Base-by-base conservation (phyloP, 1,140 invertebrate genomes). In the Epicauta chinensis region DNA sequence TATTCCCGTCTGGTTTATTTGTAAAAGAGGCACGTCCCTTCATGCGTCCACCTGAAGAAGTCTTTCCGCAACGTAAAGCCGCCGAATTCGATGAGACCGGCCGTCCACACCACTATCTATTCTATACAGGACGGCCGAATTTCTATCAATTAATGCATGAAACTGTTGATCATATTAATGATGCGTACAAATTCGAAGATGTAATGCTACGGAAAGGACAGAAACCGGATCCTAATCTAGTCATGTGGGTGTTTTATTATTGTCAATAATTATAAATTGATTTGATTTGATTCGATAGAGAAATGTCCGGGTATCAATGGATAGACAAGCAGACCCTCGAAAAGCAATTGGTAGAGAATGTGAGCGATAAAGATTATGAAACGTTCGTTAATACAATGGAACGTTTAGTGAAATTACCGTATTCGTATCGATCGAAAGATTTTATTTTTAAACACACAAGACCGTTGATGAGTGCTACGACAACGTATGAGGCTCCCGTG, bases 51-150 rank as follows among this genome's bases (percentile, higher is more conserved):
- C 93, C 94, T 17, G 79, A 84, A 63, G 81, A 91, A 72, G 74
- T 96, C 15, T 93, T 89, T 75, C 88, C 90, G n/a, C 75, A 79
- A 17, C 77, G 78, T 50, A 92, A 91, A 81, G 89, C 81, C 45
- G 92, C 93, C 11, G 83, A 95, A 71, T 97, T 97, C 79, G 91
- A 94, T 74, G 75, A 82, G 61, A 79, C 77, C 58, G 95, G 94
- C 1, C 76, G 93, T 64, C 94, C 95, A 3, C 83, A 82, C 71
- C 87, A 96, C 74, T 83, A 79, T 41, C 73, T 97, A 49, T 97
- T 95, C 73, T 98, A 97, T 64, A 97, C 93, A 1, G 78, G 77
- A 36, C 86, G 81, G 66, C 83, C 90, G 3, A 86, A 91, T 68
- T 97, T 83, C 69, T 91, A 87, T 66, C 76, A 88, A 65, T 51